Evolutionary conservation across 2,888 invertebrate species (phyloP).

Genomic region (Penaeus monodon): DNA sequence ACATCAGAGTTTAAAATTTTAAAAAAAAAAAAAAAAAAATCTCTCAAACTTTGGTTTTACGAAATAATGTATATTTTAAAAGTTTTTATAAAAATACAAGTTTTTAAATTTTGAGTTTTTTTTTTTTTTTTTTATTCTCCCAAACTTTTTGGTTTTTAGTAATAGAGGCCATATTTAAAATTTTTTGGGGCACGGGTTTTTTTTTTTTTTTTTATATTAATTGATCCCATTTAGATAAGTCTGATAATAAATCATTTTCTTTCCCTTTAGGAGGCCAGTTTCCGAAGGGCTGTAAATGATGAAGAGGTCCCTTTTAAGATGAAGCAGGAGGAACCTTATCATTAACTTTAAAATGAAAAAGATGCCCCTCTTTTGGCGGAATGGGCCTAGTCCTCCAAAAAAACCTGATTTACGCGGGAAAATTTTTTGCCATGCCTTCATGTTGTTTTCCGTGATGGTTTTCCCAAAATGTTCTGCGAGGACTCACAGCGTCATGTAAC

Average conservation of each 20-base stretch:
- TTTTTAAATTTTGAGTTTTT: too few relatives aligned
- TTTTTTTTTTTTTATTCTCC: too few relatives aligned
- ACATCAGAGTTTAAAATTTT: too few relatives aligned
- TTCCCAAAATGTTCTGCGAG: slow-evolving; percentile 86
- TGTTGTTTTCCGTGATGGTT: slow-evolving; percentile 94
- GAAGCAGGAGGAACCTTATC: slow-evolving; percentile 73
- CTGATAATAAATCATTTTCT: neutral
- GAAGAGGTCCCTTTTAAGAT: slow-evolving; percentile 74
- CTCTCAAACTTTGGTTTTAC: too few relatives aligned
- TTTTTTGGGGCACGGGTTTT: too few relatives aligned
- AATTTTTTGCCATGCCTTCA: slow-evolving; percentile 99
- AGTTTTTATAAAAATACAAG: too few relatives aligned
- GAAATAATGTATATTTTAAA: too few relatives aligned
- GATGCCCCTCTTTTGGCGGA: slow-evolving; percentile 65
- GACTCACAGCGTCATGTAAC: slow-evolving; percentile 82
- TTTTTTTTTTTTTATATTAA: too few relatives aligned
- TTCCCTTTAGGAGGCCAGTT: slow-evolving; percentile 58
- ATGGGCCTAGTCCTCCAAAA: slow-evolving; percentile 42
- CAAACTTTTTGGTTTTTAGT: too few relatives aligned
- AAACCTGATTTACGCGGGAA: slow-evolving; percentile 85
- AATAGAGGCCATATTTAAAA: too few relatives aligned
- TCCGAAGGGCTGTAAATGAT: slow-evolving; percentile 76
- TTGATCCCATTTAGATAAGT: too few relatives aligned
- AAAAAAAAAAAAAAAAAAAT: too few relatives aligned
- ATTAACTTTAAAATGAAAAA: slow-evolving; percentile 61